Evolutionary conservation across 2,113 vertebrate genomes (phyloP), one percentile per base, ranked within the genome.

Genomic region (Paramormyrops kingsleyae): DNA sequence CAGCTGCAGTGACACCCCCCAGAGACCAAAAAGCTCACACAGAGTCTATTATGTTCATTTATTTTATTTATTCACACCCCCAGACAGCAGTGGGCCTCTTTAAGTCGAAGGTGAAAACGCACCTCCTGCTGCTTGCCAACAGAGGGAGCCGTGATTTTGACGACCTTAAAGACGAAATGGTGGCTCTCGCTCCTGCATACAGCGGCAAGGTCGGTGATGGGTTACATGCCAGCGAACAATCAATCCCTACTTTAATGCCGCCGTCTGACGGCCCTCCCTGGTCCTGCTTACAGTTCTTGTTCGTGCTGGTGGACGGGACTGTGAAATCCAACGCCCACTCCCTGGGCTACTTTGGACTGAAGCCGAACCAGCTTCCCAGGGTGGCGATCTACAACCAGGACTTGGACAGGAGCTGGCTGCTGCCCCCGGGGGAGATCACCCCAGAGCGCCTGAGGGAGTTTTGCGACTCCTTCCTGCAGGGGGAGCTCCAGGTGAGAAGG

Each of bases 21-120:
- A 47, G 46, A 49, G 44, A 47, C 83, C 21, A 3, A 66, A 27
- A 66, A 27, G n/a, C 24, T 66, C 59, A n/a, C 8, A 27, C 59
- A 1, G 59, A 39, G 83, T 53, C 52, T 56, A 56, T 56, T 7
- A 56, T 56, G 19, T 7, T 56, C 1, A 7, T 21, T 56, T 56
- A 56, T 56, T 21, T 56, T 56, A 56, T 56, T 6, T 56, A 56
- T 56, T 56, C 53, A 1, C 91, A 13, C 91, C 89, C 91, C 77
- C 94, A 99, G 98, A 96, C 96, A 31, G 95, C 94, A 4, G 83
- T 97, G 90, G 98, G 98, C 83, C 93, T 99, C 90, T 97, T 99
- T 93, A 95, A 96, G 83, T 97, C 97, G 1, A 91, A 94, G 0
- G 92, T 99, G 89, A 93, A 95, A 90, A 90, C 95, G 42, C 97